Percentiles rank a stretch among this genome's conserved stretches.
These are phyloP conservation scores for Charaxes varanes DNA, from an alignment of 1,140 invertebrate genomes.

Conservation along the genomic window DNA sequence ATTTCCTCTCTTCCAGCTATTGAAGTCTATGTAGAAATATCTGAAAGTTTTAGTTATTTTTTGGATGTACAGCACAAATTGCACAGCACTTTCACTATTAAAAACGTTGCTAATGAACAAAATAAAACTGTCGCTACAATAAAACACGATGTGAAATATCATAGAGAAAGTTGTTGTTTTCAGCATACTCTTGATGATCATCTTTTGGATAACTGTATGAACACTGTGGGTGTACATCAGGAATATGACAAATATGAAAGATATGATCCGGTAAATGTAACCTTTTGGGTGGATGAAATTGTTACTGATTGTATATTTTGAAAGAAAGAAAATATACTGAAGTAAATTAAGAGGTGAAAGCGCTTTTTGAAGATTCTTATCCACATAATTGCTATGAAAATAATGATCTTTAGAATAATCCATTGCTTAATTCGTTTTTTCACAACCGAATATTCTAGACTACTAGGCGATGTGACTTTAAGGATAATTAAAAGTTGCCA, in stretches of 20 bases:
- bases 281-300: constrained; percentile 1
- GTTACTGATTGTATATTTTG: constrained; percentile 1
- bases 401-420: background rate
- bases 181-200: background rate
- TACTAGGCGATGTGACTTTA: too few relatives aligned
- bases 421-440: background rate
- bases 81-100: background rate
- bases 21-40: background rate
- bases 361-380: background rate
- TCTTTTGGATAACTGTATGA: background rate
- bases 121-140: background rate
- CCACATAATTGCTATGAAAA: background rate
- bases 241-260: background rate
- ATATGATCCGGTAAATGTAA: background rate
- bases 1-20: background rate
- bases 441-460: too few relatives aligned
- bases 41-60: background rate
- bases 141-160: background rate
- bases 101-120: constrained; percentile 1
- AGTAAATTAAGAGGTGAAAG: background rate
- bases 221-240: background rate
- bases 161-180: background rate
- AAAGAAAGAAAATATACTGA: background rate
- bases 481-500: too few relatives aligned
- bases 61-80: background rate